Evolutionary conservation across 2,113 vertebrate species (phyloP).

Genomic region (Datnioides undecimradiatus): DNA sequence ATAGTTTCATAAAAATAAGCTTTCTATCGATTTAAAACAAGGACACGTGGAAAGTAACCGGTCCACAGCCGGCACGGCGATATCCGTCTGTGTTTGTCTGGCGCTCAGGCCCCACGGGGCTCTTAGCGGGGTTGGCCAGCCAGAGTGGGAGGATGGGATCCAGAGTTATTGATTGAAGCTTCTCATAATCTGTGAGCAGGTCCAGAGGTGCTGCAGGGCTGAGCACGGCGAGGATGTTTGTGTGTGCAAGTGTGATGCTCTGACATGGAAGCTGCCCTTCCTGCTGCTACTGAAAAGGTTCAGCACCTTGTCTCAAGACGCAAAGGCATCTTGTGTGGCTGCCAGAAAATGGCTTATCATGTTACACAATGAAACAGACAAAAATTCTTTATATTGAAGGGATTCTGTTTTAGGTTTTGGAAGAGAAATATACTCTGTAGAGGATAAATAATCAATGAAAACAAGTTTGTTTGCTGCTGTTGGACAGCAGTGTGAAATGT

Average conservation of each 20-base stretch:
- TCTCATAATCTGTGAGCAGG: conserved; percentile 71
- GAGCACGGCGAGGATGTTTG: conserved; percentile 21
- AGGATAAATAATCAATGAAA: background rate
- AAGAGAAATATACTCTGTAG: background rate
- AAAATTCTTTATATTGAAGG: background rate
- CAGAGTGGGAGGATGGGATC: conserved; percentile 33
- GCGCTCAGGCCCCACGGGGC: conserved; percentile 11
- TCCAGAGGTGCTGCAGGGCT: conserved; percentile 57
- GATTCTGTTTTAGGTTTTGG: background rate
- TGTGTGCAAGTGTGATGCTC: conserved; percentile 21
- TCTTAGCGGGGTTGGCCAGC: conserved; percentile 48
- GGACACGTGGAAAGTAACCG: conserved; percentile 19
- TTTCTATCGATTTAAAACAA: conserved; percentile 30
- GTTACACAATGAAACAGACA: background rate
- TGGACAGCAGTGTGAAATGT: background rate
- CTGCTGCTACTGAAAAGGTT: conserved; percentile 29
- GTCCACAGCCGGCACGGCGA: background rate
- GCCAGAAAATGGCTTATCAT: background rate
- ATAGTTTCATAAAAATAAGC: conserved; percentile 9
- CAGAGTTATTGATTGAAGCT: conserved; percentile 71
- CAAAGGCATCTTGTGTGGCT: background rate
- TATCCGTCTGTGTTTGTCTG: conserved; percentile 27
- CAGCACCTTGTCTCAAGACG: conserved; percentile 13
- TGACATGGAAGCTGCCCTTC: conserved; percentile 59
- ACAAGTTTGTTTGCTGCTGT: background rate